Percentiles rank a stretch among this genome's conserved stretches.
These are phyloP conservation scores for Acanthornis magna DNA, from an alignment of 2,797 vertebrate genomes.

Conservation along the genomic window DNA sequence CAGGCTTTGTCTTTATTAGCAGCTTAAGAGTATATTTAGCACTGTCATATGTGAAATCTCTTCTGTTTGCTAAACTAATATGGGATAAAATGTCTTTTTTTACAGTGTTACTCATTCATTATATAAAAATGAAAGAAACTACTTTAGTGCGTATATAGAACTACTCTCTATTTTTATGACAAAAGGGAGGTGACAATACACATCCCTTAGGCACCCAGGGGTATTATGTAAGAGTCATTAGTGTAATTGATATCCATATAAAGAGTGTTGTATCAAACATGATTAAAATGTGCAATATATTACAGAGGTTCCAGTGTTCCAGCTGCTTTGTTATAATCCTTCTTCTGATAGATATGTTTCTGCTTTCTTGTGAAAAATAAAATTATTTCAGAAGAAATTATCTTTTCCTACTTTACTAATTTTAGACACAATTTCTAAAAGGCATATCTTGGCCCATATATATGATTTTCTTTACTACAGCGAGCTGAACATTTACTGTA, in stretches of 20 bases:
- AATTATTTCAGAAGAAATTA: conserved; percentile 50
- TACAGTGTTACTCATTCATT: conserved; percentile 78
- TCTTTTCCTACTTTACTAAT: conserved; percentile 37
- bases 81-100: conserved; percentile 77
- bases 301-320: conserved; percentile 68
- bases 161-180: conserved; percentile 76
- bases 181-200: conserved; percentile 76
- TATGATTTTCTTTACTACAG: background rate
- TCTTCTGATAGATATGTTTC: conserved; percentile 62
- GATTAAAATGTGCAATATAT: conserved; percentile 78
- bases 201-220: conserved; percentile 72
- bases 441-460: background rate
- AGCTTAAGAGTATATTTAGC: conserved; percentile 81
- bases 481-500: background rate
- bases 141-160: conserved; percentile 69
- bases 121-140: conserved; percentile 77
- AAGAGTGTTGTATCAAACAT: conserved; percentile 77
- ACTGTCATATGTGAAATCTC: conserved; percentile 77
- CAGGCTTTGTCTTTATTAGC: conserved; percentile 80
- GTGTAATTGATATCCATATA: conserved; percentile 80
- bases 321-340: conserved; percentile 69
- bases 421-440: conserved; percentile 25
- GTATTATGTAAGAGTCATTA: conserved; percentile 81
- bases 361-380: conserved; percentile 58
- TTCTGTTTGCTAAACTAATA: conserved; percentile 80